Base-by-base conservation (phyloP, 2,113 vertebrate genomes). In the Reinhardtius hippoglossoides region DNA sequence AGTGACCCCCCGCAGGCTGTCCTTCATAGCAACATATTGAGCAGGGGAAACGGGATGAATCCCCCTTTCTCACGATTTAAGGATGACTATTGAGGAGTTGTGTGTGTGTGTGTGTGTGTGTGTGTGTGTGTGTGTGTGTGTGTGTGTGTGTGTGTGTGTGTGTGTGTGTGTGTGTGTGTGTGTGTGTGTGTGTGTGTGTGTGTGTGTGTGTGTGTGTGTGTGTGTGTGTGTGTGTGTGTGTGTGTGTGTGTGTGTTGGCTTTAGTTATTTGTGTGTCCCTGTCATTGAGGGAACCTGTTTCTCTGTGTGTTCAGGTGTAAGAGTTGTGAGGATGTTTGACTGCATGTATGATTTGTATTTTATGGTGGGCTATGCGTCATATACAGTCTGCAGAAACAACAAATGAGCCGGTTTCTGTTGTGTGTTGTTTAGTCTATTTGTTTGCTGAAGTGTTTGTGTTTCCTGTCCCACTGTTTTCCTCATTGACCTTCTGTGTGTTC, bases 401-500 rank as follows among this genome's bases (percentile, higher is more conserved):
- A 86, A 65, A 78, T 78, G 21, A 81, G 48, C 73, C 71, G 64
- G 20, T 75, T 82, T 77, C 23, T 62, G 69, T 67, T 76, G 46
- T 81, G 61, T 67, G 74, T 42, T 77, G 78, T 83, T 61, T 44
- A 26, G 78, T 58, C 50, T 67, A 21, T 76, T 82, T 86, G 69
- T 83, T 81, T 81, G 78, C 21, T 4, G 50, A 46, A 52, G 37
- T 57, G 56, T 80, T 80, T 78, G 67, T 70, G 46, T 78, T 91
- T 88, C 90, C 80, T 86, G 73, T 82, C 72, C 24, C 21, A 5
- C 63, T 4, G 50, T 37, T 78, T 42, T 59, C 74, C 72, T 64
- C 69, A 23, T 68, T 76, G 59, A 65, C 69, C 71, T 50, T 48
- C 65, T 81, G 74, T 83, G 78, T 91, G 83, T 84, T 74, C 76